Base-by-base conservation (phyloP, 2,888 invertebrate species). In the Andrena hattorfiana region DNA sequence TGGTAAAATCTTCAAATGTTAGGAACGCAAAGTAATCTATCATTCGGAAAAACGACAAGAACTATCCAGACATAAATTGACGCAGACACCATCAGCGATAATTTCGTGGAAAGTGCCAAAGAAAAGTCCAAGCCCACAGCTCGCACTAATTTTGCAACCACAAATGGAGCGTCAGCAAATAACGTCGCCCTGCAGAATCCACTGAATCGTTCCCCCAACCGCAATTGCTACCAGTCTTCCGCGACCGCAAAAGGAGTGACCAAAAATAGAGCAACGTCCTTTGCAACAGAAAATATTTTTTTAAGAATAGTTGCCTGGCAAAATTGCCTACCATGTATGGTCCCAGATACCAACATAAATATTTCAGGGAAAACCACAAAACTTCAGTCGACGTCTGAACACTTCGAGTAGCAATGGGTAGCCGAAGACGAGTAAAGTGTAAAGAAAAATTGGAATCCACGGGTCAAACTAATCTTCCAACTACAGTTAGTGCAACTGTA, bases 191-290 rank as follows among this genome's bases (percentile, higher is more conserved):
- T 26, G 10, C n/a, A 26, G 13, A 54, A 42, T 71, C 28, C 62
- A 60, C 60, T 62, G 62, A 80, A 80, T 80, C 62, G 66, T 62
- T 59, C 35, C 69, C 35, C 4, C 13, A 54, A 80, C 80, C 80
- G 48, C 80, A 80, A 51, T 35, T 54, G 67, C 80, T 80, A 63
- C 80, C 67, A 71, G 80, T 80, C 71, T 80, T 67, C 71, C 71
- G 71, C 80, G 48, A 80, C 80, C 80, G 67, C 80, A 71, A 60
- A 13, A 48, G 32, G 8, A 71, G 23, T 8, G 64, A 71, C 80
- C 48, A 30, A 59, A 67, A 79, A 71, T 71, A 71, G 70, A 79
- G 71, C 80, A 71, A 48, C 60, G 71, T 80, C 62, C 67, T 79
- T 80, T 67, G 80, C 80, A 26, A 20, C 30, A 32, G 42, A 60